phyloP scores from a whole-genome alignment of 2,113 vertebrate species.

The Lampris incognitus region DNA sequence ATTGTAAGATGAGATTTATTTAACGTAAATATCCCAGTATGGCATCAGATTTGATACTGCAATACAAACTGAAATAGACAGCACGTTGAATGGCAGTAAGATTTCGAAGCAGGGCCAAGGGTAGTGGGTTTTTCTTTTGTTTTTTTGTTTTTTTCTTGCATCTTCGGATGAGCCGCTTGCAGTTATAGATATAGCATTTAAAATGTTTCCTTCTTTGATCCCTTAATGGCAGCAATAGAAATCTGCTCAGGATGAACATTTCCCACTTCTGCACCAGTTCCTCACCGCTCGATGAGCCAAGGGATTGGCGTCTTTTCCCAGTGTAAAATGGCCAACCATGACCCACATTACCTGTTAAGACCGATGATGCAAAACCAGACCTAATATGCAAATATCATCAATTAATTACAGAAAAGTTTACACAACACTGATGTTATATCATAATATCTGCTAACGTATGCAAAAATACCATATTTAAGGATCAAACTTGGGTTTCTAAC shows the following conservation, averaged over 20 bases:
- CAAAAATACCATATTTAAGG: too few species aligned
- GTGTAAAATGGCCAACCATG: slow-evolving; percentile 21
- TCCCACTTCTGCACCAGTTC: slow-evolving; percentile 26
- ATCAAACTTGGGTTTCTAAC: too few species aligned
- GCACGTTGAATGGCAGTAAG: not conserved
- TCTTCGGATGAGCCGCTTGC: not conserved
- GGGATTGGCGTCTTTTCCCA: slow-evolving; percentile 50
- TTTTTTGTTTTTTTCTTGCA: not conserved
- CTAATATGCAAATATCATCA: too few species aligned
- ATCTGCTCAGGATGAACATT: slow-evolving; percentile 37
- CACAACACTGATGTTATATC: too few species aligned
- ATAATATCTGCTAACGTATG: too few species aligned
- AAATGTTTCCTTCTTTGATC: slow-evolving; percentile 25
- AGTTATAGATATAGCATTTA: not conserved
- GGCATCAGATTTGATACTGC: not conserved
- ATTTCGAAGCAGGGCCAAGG: not conserved
- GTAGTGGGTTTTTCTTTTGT: too few species aligned
- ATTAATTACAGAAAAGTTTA: too few species aligned
- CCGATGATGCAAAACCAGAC: slow-evolving; percentile 17
- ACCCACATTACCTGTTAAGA: slow-evolving; percentile 40
- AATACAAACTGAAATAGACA: not conserved
- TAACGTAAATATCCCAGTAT: slow-evolving; percentile 15
- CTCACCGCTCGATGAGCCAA: slow-evolving; percentile 36
- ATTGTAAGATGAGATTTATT: slow-evolving; percentile 6
- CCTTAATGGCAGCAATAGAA: slow-evolving; percentile 18